These are phyloP conservation scores for Eurytoma californica DNA, from an alignment of 2,888 invertebrate genomes.

Conservation along the genomic window DNA sequence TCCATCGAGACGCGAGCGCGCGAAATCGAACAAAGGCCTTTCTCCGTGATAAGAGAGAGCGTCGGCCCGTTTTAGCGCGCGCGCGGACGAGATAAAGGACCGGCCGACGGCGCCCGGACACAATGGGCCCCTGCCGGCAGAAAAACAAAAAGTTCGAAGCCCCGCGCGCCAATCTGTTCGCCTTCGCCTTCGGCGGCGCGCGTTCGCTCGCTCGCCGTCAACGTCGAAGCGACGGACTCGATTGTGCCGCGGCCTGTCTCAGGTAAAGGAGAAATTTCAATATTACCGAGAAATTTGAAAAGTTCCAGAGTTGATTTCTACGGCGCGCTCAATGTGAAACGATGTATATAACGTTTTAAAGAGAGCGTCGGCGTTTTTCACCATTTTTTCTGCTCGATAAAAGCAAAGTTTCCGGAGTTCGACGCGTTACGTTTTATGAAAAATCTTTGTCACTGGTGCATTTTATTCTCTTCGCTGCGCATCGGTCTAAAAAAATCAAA, in stretches of 20 bases:
- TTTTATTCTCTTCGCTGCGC: too few species aligned
- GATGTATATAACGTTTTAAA: background rate
- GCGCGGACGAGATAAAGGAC: constrained; percentile 54
- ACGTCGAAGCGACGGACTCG: constrained; percentile 52
- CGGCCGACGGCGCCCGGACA: constrained; percentile 45
- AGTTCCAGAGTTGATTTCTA: constrained; percentile 74
- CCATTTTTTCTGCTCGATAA: background rate
- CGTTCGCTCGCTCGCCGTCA: too few species aligned
- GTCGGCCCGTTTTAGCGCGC: constrained; percentile 55
- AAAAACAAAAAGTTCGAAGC: constrained; percentile 72
- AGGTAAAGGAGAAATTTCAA: constrained; percentile 74
- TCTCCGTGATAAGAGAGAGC: constrained; percentile 58
- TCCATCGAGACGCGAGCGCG: constrained; percentile 53
- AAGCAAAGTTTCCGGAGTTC: background rate
- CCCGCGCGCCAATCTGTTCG: constrained; percentile 49
- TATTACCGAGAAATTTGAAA: constrained; percentile 75
- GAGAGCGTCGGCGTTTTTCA: background rate
- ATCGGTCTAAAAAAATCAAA: too few species aligned
- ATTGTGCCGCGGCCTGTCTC: background rate
- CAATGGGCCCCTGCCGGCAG: constrained; percentile 63
- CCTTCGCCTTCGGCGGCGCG: constrained; percentile 55
- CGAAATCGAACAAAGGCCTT: constrained; percentile 70
- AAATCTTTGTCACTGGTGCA: too few species aligned
- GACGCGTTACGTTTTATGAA: too few species aligned
- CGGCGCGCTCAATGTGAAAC: constrained; percentile 46